Evolutionary conservation across 92 coral and sea anemone genomes (phyloP).

Genomic region (Zoanthus sansibaricus): DNA sequence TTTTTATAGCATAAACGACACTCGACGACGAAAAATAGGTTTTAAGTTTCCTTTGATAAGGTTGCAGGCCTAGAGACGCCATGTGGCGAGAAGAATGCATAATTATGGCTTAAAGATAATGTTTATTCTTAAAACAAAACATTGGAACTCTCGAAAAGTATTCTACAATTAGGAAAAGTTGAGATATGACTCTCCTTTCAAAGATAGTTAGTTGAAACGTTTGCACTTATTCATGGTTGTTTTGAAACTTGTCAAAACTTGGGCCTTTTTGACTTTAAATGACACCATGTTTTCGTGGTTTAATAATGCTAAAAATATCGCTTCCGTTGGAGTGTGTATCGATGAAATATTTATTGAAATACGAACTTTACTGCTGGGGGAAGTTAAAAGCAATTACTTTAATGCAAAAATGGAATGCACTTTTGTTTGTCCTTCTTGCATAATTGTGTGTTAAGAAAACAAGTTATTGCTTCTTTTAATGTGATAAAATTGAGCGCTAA

Average conservation of each 20-base stretch:
- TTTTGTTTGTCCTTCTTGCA: neutral
- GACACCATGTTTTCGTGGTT: constrained; percentile 10
- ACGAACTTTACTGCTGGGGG: constrained; percentile 12
- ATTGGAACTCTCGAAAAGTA: constrained; percentile 1
- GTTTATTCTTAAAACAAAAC: constrained; percentile 27
- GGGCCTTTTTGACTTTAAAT: neutral
- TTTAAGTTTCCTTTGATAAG: constrained; percentile 11
- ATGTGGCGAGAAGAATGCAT: constrained; percentile 33
- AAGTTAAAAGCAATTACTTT: neutral
- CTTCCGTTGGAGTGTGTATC: constrained; percentile 25
- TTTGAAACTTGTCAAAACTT: neutral
- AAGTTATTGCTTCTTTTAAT: neutral
- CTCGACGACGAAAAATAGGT: neutral
- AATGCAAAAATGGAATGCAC: constrained; percentile 4
- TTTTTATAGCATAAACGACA: neutral
- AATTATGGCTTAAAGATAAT: constrained; percentile 7
- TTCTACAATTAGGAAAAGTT: neutral
- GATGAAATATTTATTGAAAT: constrained; percentile 33
- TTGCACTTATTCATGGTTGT: neutral
- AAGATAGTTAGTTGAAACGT: neutral
- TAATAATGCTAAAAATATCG: constrained; percentile 27
- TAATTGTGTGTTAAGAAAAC: neutral
- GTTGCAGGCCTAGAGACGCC: constrained; percentile 40
- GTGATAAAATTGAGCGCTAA: neutral
- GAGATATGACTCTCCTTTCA: neutral